Evolutionary conservation across 2,888 invertebrate species (phyloP).

Genomic region (Ectemnius cavifrons): DNA sequence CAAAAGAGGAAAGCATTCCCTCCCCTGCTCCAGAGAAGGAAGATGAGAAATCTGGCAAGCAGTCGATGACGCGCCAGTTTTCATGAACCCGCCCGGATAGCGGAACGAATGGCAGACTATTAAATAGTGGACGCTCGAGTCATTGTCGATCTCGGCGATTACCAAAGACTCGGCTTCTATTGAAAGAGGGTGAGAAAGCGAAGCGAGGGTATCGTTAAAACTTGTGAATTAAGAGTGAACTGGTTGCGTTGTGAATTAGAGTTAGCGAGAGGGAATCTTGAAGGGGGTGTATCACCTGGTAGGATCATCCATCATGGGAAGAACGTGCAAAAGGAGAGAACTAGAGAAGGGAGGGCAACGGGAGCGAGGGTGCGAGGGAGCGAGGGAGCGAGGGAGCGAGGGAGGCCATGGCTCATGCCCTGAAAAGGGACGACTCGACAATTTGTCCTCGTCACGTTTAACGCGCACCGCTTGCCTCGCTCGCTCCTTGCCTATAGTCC

Average conservation of each 20-base stretch:
- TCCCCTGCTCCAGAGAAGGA: neutral
- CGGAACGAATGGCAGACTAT: slow-evolving; percentile 63
- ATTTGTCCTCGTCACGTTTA: slow-evolving; percentile 72
- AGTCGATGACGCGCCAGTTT: slow-evolving; percentile 59
- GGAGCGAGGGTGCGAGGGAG: slow-evolving; percentile 50
- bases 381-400: slow-evolving; percentile 39
- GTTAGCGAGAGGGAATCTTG: neutral
- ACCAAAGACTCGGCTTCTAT: too few relatives aligned
- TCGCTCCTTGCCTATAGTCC: neutral
- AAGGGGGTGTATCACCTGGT: slow-evolving; percentile 71
- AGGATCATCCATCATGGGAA: slow-evolving; percentile 67
- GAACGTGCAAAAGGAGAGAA: neutral
- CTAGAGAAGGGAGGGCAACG: neutral
- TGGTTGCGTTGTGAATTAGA: neutral
- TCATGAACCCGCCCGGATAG: slow-evolving; percentile 57
- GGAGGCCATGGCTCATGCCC: slow-evolving; percentile 35
- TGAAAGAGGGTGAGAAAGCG: too few relatives aligned
- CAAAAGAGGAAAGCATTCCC: too few relatives aligned
- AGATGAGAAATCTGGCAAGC: slow-evolving; percentile 5
- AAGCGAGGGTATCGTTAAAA: too few relatives aligned
- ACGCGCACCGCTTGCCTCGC: slow-evolving; percentile 28
- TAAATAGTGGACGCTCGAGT: slow-evolving; percentile 54
- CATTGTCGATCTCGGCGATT: slow-evolving; percentile 15
- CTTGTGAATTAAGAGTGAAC: neutral
- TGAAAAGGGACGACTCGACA: slow-evolving; percentile 52